These are phyloP conservation scores for Ypsolopha sequella DNA, from an alignment of 2,888 invertebrate genomes.

Conservation along the genomic window DNA sequence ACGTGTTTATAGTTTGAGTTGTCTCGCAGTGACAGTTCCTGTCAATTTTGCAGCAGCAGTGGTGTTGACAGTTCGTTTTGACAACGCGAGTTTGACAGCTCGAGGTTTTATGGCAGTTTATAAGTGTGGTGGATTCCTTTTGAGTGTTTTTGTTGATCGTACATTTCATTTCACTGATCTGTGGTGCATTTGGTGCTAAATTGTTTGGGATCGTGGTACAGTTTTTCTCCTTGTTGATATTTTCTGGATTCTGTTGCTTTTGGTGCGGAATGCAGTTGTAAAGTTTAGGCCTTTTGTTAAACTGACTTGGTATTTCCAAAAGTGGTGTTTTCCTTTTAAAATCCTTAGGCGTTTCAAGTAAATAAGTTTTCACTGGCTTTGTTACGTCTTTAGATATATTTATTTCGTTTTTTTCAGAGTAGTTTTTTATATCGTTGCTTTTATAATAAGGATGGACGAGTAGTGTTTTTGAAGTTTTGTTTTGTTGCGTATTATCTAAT, in stretches of 20 bases:
- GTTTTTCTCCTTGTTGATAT: conserved; percentile 9
- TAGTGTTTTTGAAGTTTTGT: conserved; percentile 31
- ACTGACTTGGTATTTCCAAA: conserved; percentile 40
- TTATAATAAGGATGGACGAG: conserved; percentile 41
- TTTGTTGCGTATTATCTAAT: conserved; percentile 3
- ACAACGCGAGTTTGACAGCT: conserved; percentile 7
- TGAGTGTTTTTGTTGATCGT: neutral
- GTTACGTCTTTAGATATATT: conserved; percentile 1
- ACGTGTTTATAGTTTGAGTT: neutral
- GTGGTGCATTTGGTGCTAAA: conserved; percentile 4
- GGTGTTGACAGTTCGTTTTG: conserved; percentile 22
- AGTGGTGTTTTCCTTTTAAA: conserved; percentile 44
- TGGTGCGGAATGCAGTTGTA: conserved; percentile 11
- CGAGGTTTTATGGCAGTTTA: neutral
- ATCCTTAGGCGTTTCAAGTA: conserved; percentile 51
- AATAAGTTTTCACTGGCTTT: conserved; percentile 29
- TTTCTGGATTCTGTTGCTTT: neutral
- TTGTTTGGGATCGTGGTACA: conserved; percentile 3
- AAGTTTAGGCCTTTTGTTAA: conserved; percentile 42
- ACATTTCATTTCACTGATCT: conserved; percentile 22
- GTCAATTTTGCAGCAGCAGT: conserved; percentile 22
- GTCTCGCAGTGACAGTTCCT: neutral
- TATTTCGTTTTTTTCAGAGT: no score
- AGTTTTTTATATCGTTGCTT: conserved; percentile 10
- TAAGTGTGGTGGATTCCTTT: neutral